Base-by-base conservation (phyloP, 1,140 invertebrate genomes). In the Drusus annulatus region DNA sequence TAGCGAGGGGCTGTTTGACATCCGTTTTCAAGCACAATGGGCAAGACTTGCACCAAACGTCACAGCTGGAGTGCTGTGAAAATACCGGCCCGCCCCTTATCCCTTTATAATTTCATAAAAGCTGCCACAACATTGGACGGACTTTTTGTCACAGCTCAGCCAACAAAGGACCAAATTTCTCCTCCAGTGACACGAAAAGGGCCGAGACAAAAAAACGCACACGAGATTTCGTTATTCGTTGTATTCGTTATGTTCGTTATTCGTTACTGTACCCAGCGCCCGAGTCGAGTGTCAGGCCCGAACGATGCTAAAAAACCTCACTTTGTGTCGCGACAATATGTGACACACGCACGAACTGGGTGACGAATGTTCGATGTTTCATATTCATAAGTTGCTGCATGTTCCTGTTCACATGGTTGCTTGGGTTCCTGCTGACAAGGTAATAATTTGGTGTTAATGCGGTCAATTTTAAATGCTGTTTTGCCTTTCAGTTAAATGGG, bases 21-120 rank as follows among this genome's bases (percentile, higher is more conserved):
- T 81, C 71, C 31, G 50, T 60, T 71, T 31, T 17, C n/a, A 4
- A n/a, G 19, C 62, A 78, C 77, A 79, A 79, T 79, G 65, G 65
- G 52, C 19, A 31, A 75, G 62, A 15, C 76, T 68, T 78, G 62
- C 51, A 15, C 60, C 63, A 50, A 56, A 76, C 25, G 69, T 75
- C 71, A 76, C 74, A 80, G 73, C 50, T 80, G 79, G 79, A 80
- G 79, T 54, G 79, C 79, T 75, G 79, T 76, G 52, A 58, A 76
- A 76, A 80, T 54, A 76, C 63, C 36, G 79, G 71, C 74, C 73
- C 76, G 65, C 76, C 68, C n/a, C 75, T 52, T 74, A 56, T 56
- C 76, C 68, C 62, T 81, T 79, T 69, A 76, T 81, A 81, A 79
- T 81, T 81, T 79, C 80, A 81, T 79, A 80, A 82, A 77, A 74